These are phyloP conservation scores for Alexandromys oeconomus DNA, from an alignment of 2,797 vertebrate species.

Conservation along the genomic window DNA sequence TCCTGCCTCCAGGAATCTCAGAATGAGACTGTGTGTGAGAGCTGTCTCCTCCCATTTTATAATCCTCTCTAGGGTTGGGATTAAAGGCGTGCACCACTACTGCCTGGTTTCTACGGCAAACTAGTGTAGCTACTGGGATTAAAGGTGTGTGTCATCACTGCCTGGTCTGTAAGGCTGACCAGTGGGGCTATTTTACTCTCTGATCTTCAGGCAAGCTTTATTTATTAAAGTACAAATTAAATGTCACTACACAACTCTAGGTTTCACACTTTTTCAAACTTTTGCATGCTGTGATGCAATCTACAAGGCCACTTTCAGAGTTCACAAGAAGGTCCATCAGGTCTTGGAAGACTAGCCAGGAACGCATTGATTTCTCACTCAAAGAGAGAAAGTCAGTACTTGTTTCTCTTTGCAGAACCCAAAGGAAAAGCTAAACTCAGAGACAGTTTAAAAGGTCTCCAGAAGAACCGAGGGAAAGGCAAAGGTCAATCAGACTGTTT, in stretches of 20 bases:
- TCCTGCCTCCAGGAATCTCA: too few species aligned
- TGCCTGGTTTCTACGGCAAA: too few species aligned
- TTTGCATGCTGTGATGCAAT: background rate
- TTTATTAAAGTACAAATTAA: too few species aligned
- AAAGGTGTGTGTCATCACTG: too few species aligned
- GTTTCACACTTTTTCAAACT: conserved; percentile 9
- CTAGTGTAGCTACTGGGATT: too few species aligned
- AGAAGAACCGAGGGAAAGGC: background rate
- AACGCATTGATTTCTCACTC: conserved; percentile 40
- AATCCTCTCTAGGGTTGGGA: too few species aligned
- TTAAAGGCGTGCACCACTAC: too few species aligned
- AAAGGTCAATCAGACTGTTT: conserved; percentile 43
- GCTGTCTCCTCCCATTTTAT: too few species aligned
- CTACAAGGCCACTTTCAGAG: background rate
- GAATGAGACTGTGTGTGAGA: too few species aligned
- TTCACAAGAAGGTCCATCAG: conserved; percentile 38
- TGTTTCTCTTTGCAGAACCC: conserved; percentile 42
- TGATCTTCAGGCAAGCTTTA: too few species aligned
- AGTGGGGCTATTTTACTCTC: too few species aligned
- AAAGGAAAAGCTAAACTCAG: conserved; percentile 34
- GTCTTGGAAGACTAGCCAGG: conserved; percentile 12
- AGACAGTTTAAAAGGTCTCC: conserved; percentile 35
- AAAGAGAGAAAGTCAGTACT: conserved; percentile 68
- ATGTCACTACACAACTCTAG: background rate
- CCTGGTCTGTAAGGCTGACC: too few species aligned